Base-by-base conservation (phyloP, 2,888 invertebrate genomes). In the Noctua pronuba region DNA sequence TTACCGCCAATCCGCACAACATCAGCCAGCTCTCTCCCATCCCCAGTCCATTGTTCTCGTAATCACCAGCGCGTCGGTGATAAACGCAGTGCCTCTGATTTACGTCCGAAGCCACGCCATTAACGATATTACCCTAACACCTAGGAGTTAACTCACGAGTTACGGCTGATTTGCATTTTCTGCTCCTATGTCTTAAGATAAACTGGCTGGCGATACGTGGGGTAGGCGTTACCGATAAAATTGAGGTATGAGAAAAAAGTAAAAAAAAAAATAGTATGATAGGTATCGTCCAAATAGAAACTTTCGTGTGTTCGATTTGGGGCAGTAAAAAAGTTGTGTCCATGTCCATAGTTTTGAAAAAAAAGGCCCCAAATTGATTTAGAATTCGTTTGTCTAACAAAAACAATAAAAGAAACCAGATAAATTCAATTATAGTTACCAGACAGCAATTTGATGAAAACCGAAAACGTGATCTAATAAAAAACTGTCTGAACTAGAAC, bases 31-130 rank as follows among this genome's bases (percentile, higher is more conserved):
- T 74, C 72, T 69, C 49, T 24, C 38, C 73, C 66, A 46, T 41
- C n/a, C 58, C 35, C 46, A 70, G 65, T 79, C 73, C 52, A 84
- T 79, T 80, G 85, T 88, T 82, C 80, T 55, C 70, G 62, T 86
- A 82, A 88, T 89, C 85, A 86, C 81, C 70, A 64, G 35, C 72
- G 21, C 52, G 67, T 58, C 73, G 78, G 80, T 83, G 90, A 88
- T 91, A 89, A 89, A 89, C 83, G 75, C 79, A 75, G 69, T 79
- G 41, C 65, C 75, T 71, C 86, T 90, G 90, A 90, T 88, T 90
- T 88, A 90, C 70, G 80, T 72, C 72, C 77, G 62, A 77, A 86
- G 75, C 88, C 82, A 67, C 71, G 79, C 87, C 89, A 83, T 90
- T 90, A 84, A 83, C 80, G 84, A 86, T 81, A 89, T 91, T 90